phyloP scores from a whole-genome alignment of 2,797 vertebrate species.

The Ceryle rudis region DNA sequence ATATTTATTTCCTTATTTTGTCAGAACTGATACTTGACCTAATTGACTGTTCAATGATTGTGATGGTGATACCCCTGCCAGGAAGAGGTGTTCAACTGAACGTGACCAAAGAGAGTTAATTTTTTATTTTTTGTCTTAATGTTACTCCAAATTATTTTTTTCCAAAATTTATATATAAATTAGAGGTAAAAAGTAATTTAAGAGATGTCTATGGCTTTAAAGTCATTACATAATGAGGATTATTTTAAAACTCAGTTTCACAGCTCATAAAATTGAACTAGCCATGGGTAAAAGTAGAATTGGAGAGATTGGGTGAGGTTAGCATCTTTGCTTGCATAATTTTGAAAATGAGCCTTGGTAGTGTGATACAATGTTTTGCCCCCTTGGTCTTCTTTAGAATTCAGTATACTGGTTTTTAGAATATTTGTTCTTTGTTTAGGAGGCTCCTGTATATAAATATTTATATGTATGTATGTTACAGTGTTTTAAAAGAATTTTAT shows the following conservation, averaged over 20 bases:
- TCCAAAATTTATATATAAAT: neutral
- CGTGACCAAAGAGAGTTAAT: neutral
- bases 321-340: neutral
- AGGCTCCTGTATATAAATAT: neutral
- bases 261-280: neutral
- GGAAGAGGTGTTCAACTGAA: neutral
- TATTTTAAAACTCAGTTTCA: neutral
- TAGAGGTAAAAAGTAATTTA: neutral
- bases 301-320: neutral
- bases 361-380: neutral
- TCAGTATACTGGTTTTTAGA: neutral
- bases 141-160: neutral
- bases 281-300: neutral
- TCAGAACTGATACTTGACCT: neutral
- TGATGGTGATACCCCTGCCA: fast-evolving
- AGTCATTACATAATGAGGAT: neutral
- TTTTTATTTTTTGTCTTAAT: neutral
- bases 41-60: neutral
- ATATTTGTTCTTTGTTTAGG: neutral
- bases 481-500: neutral
- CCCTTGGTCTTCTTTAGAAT: neutral
- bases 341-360: neutral
- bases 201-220: neutral
- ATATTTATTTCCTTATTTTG: neutral
- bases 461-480: neutral